Percentiles rank a stretch among this genome's conserved stretches.
Evolutionary conservation across 2,888 invertebrate species (phyloP).

Genomic region (Limnephilus marmoratus): DNA sequence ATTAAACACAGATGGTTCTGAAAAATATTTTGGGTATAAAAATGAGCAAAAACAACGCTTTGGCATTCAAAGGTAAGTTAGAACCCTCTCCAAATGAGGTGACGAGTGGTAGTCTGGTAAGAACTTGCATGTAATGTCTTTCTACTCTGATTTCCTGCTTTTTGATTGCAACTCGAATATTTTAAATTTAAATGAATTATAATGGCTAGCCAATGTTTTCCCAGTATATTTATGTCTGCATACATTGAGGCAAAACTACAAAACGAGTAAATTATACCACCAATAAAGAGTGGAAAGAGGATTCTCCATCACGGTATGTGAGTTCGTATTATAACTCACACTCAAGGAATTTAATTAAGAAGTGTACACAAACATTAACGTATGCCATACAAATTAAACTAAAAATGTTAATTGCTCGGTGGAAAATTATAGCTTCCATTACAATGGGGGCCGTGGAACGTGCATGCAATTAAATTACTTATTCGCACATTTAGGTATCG

Average conservation of each 20-base stretch:
- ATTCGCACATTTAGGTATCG: not conserved
- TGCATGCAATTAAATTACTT: not conserved
- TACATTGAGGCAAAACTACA: slow-evolving; percentile 19
- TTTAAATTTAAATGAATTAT: slow-evolving; percentile 27
- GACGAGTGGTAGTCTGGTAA: too few species aligned
- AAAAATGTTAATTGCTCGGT: slow-evolving; percentile 10
- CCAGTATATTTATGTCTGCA: slow-evolving; percentile 28
- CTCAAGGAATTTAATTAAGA: slow-evolving; percentile 20
- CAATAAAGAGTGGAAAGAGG: slow-evolving; percentile 8
- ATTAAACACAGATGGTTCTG: too few species aligned
- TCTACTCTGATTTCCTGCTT: not conserved
- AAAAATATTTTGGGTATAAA: too few species aligned
- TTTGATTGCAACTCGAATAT: slow-evolving; percentile 29
- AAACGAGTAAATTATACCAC: slow-evolving; percentile 28
- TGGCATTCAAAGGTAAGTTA: too few species aligned
- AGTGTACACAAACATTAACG: slow-evolving; percentile 6
- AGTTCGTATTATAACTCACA: slow-evolving; percentile 1
- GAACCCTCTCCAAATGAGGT: too few species aligned
- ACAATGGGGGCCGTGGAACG: not conserved
- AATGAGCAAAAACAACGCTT: too few species aligned
- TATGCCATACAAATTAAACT: not conserved
- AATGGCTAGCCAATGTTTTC: slow-evolving; percentile 30
- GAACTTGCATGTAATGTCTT: too few species aligned
- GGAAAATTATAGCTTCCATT: not conserved
- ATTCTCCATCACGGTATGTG: slow-evolving; percentile 16